Percentiles rank a stretch among this genome's conserved stretches.
phyloP scores from a whole-genome alignment of 2,888 invertebrate genomes.

The Zaprionus obscuricornis region DNA sequence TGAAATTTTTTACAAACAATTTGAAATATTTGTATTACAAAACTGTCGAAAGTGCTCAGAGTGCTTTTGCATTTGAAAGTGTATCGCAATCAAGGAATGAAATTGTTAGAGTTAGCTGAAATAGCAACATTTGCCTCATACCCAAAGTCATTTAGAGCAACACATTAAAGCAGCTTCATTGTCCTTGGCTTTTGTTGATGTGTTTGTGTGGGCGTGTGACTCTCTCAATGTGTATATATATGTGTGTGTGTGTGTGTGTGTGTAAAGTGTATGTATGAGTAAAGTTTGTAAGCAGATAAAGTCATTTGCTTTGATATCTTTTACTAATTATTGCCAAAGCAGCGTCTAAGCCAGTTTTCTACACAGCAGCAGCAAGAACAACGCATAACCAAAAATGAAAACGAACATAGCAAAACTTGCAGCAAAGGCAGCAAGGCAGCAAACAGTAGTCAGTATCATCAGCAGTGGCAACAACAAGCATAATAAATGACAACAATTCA shows the following conservation, averaged over 20 bases:
- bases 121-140: conserved; percentile 23
- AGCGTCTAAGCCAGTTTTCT: conserved; percentile 64
- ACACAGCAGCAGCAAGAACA: conserved; percentile 34
- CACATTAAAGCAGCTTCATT: conserved; percentile 68
- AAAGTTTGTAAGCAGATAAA: conserved; percentile 73
- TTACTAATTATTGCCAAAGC: conserved; percentile 75
- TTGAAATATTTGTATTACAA: no score
- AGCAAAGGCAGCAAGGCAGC: conserved; percentile 13
- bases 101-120: conserved; percentile 17
- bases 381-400: conserved; percentile 18
- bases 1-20: no score
- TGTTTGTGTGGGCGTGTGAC: not conserved
- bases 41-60: no score
- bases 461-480: conserved; percentile 57
- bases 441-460: conserved; percentile 23
- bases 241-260: conserved; percentile 20
- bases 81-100: conserved; percentile 34
- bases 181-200: conserved; percentile 47
- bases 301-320: conserved; percentile 79
- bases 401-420: conserved; percentile 30
- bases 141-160: conserved; percentile 43
- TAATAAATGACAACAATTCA: conserved; percentile 76
- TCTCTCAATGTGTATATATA: conserved; percentile 3
- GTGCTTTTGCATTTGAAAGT: conserved; percentile 7
- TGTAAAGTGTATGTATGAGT: conserved; percentile 47